These are phyloP conservation scores for Aplodontia rufa DNA, from an alignment of 2,113 vertebrate species.

Conservation along the genomic window DNA sequence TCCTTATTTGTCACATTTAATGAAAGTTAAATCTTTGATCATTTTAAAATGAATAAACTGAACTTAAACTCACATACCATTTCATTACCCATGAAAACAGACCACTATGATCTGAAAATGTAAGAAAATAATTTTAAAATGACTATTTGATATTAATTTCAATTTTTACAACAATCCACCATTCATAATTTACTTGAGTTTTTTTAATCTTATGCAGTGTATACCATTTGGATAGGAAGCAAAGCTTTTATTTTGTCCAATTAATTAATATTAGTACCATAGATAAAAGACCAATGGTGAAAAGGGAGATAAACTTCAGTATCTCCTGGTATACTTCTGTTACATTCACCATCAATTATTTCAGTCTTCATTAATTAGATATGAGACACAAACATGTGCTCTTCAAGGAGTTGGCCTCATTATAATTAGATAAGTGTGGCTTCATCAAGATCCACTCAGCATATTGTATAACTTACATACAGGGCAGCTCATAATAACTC, in stretches of 20 bases:
- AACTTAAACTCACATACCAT: neutral
- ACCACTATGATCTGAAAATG: neutral
- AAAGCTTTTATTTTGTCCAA: constrained; percentile 69
- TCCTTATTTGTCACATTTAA: constrained; percentile 46
- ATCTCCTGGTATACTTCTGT: constrained; percentile 80
- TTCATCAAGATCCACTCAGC: constrained; percentile 49
- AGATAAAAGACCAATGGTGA: constrained; percentile 68
- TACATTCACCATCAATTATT: constrained; percentile 88
- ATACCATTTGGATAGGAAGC: neutral
- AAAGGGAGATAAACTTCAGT: constrained; percentile 82
- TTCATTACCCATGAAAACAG: constrained; percentile 49
- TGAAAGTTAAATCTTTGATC: neutral
- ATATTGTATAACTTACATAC: constrained; percentile 40
- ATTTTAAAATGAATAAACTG: constrained; percentile 33
- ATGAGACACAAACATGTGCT: constrained; percentile 80
- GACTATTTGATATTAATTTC: neutral
- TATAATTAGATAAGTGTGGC: constrained; percentile 62
- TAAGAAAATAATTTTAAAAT: neutral
- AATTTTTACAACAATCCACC: neutral
- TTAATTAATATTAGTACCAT: constrained; percentile 75
- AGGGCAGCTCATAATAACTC: neutral
- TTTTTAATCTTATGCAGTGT: neutral
- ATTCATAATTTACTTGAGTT: constrained; percentile 21
- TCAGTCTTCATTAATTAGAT: constrained; percentile 86
- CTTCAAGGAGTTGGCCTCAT: constrained; percentile 67